Evolutionary conservation across 1,140 invertebrate species (phyloP), one percentile per base, ranked within the genome.

Genomic region (Proales similis): DNA sequence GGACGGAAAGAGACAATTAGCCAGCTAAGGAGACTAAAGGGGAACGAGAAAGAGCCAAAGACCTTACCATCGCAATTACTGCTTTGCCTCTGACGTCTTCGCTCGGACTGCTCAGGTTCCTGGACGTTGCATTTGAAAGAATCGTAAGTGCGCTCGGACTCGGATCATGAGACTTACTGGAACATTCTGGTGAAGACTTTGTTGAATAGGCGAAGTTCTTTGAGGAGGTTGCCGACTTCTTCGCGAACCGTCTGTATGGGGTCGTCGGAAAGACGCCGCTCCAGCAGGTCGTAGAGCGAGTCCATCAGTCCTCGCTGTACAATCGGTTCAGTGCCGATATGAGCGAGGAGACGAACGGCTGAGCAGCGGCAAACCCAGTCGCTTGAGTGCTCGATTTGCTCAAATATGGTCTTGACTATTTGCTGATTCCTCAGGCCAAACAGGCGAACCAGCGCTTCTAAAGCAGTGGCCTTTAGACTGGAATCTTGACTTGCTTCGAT

Each of bases 1-100:
- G n/a, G n/a, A n/a, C n/a, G n/a, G n/a, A n/a, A n/a, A n/a, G n/a
- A n/a, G n/a, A n/a, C n/a, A n/a, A n/a, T n/a, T n/a, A n/a, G n/a
- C n/a, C n/a, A n/a, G n/a, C n/a, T n/a, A n/a, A n/a, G n/a, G n/a
- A n/a, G n/a, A n/a, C n/a, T n/a, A n/a, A n/a, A n/a, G n/a, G n/a
- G n/a, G n/a, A n/a, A n/a, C n/a, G n/a, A n/a, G n/a, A n/a, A n/a
- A n/a, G n/a, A n/a, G n/a, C n/a, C n/a, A n/a, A n/a, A n/a, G n/a
- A n/a, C n/a, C 65, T 67, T 65, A 74, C 73, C 63, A 75, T 67
- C 66, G 72, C 69, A 46, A 73, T 70, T 11, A 72, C 73, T 43
- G 73, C 71, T 43, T 73, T 68, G 9, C 71, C 68, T 64, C 73
- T 60, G 2, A 66, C 61, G 42, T 72, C 70, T 63, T 74, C 72